Evolutionary conservation across 2,113 vertebrate genomes (phyloP), one percentile per base, ranked within the genome.

Genomic region (Cavia aperea): DNA sequence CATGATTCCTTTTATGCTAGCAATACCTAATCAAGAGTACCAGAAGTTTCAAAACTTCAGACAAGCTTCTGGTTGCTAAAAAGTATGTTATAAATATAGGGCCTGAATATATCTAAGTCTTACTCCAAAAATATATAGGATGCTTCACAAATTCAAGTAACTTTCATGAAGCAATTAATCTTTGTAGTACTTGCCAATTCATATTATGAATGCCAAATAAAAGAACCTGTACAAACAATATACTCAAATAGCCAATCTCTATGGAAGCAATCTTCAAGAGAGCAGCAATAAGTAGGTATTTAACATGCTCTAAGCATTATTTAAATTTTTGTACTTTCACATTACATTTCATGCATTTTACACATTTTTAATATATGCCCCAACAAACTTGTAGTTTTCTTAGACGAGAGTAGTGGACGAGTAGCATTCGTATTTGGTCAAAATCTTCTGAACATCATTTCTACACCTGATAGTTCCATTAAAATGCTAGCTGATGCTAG

Each of bases 71-170:
- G 39, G 13, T 65, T 86, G 29, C 78, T 82, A 78, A 70, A 75
- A 23, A 39, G 39, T 19, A 86, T 33, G 49, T 94, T 73, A 85
- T 65, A 86, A 92, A 83, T 43, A 81, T 39, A 86, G 1, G 26
- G 46, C 36, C 81, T 72, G 91, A 93, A 88, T 81, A 91, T 70
- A 92, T 12, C 81, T 81, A 90, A 73, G 63, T 31, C 36, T 65
- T 89, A 90, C 78, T 88, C 39, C 68, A 91, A 79, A 81, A 73
- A 75, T 89, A 93, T n/a, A 90, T 29, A 82, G 43, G 49, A 33
- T 89, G 56, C 68, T 91, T 72, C 7, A 92, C 46, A 90, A 91
- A 92, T 93, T 89, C 70, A 93, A 95, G 63, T 54, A 91, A 78
- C 13, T 54, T 86, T 89, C 56, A 54, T n/a, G 56, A 66, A 73